Base-by-base conservation (phyloP, 2,113 vertebrate genomes). In the Terrapene triunguis region DNA sequence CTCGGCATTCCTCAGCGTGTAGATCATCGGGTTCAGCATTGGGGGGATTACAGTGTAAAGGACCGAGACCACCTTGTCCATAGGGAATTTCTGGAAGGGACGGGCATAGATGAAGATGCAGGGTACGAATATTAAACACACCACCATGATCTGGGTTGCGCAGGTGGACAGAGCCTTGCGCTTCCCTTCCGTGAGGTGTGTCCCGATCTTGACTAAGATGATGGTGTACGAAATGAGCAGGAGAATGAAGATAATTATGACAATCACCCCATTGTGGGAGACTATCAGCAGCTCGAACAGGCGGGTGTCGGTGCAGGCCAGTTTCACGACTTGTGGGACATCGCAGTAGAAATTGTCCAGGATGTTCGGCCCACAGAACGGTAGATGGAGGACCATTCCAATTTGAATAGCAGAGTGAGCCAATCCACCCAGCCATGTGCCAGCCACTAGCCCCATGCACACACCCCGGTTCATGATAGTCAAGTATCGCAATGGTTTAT, bases 11-110 rank as follows among this genome's bases (percentile, higher is more conserved):
- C 65, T 69, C 51, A 97, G 76, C 6, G 96, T 97, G 54, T 97
- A 97, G 85, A 97, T 96, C 12, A 95, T 93, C 51, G 96, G 97
- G 84, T 97, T 97, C 80, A 97, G 86, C 95, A 97, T 74, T 4
- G 97, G 97, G 5, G 95, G 95, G 48, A 97, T 86, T 76, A 97
- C 44, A 10, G 97, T 97, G 44, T 97, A 96, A 5, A 97, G 76
- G 74, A 97, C 95, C 50, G 96, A 97, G 72, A 97, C 87, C 1
- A 21, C 83, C 47, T 97, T 97, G 74, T 97, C 96, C 95, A 94
- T 94, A 10, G 92, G 84, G 54, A 97, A 94, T 12, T 96, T 89
- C 51, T 5, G 54, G 89, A 96, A 95, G 32, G 97, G 97, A 22
- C 94, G 94, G 11, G 95, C 93, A 85, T 98, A 98, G 90, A 97